Conservation (phyloP, 2,888 invertebrate genomes). For the Teleiodes luculella region DNA sequence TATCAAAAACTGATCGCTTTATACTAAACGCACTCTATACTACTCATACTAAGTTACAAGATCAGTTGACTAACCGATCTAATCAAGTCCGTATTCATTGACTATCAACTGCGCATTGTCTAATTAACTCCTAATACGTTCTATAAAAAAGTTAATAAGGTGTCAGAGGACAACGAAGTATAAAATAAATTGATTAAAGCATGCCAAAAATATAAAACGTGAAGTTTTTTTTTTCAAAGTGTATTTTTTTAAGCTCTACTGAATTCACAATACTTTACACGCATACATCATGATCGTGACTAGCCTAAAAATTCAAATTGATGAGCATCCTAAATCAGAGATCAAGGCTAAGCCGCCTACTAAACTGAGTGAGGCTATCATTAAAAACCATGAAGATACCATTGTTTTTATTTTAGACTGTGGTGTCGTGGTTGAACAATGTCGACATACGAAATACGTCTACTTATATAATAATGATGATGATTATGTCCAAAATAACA, state of each 20-base stretch:
- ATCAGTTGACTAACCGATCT: neutral
- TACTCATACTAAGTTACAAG: slow-evolving; percentile 6
- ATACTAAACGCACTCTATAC: no score
- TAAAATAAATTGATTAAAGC: no score
- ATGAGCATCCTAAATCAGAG: neutral
- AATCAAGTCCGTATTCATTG: neutral
- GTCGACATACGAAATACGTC: no score
- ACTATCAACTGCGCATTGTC: neutral
- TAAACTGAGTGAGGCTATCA: slow-evolving; percentile 55
- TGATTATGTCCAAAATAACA: neutral
- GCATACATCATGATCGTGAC: neutral
- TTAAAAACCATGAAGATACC: slow-evolving; percentile 26
- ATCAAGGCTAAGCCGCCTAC: slow-evolving; percentile 33
- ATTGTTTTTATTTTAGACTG: neutral
- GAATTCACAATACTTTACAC: neutral
- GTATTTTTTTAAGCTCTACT: no score
- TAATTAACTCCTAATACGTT: no score
- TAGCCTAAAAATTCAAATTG: neutral
- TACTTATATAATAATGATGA: neutral
- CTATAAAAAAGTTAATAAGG: no score
- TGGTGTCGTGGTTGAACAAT: neutral
- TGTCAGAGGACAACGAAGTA: neutral
- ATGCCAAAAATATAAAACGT: no score
- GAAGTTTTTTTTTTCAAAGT: no score
- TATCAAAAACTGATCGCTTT: slow-evolving; percentile 40